phyloP scores from a whole-genome alignment of 2,888 invertebrate genomes.

The Amblyteles armatorius region DNA sequence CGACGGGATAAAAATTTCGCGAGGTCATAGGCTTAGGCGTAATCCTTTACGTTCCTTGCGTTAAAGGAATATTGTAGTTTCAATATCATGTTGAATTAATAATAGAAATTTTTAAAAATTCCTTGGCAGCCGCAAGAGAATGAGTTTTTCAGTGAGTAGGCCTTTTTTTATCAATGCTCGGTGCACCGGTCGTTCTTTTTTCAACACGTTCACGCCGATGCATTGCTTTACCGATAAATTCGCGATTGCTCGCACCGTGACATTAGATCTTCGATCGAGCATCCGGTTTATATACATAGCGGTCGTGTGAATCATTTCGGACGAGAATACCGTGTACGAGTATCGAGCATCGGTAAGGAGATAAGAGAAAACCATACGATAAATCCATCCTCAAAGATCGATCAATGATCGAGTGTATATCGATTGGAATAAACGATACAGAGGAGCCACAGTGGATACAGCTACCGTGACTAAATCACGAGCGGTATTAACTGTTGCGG shows the following conservation, averaged over 20 bases:
- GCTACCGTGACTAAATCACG: constrained; percentile 63
- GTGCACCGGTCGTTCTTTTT: neutral
- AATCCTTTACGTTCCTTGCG: neutral
- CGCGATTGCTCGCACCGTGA: constrained; percentile 31
- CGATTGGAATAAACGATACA: constrained; percentile 65
- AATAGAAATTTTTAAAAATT: too few relatives aligned
- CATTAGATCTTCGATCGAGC: constrained; percentile 67
- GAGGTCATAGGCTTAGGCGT: neutral
- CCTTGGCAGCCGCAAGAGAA: too few relatives aligned
- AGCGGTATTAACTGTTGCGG: constrained; percentile 53
- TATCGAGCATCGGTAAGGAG: constrained; percentile 44
- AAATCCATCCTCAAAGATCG: constrained; percentile 64
- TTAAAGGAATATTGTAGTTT: neutral
- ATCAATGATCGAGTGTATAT: constrained; percentile 68
- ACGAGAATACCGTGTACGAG: constrained; percentile 45
- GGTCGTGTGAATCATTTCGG: constrained; percentile 61
- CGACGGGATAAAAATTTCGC: neutral
- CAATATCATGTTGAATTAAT: too few relatives aligned
- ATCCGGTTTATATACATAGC: constrained; percentile 63
- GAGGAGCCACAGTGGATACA: constrained; percentile 21
- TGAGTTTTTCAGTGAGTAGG: neutral
- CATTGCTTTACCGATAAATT: constrained; percentile 50
- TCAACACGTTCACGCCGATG: constrained; percentile 8
- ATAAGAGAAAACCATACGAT: constrained; percentile 49
- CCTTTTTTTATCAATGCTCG: neutral